Percentiles rank a stretch among this genome's conserved stretches.
phyloP scores from a whole-genome alignment of 2,797 vertebrate species.

The Sylvia borin region DNA sequence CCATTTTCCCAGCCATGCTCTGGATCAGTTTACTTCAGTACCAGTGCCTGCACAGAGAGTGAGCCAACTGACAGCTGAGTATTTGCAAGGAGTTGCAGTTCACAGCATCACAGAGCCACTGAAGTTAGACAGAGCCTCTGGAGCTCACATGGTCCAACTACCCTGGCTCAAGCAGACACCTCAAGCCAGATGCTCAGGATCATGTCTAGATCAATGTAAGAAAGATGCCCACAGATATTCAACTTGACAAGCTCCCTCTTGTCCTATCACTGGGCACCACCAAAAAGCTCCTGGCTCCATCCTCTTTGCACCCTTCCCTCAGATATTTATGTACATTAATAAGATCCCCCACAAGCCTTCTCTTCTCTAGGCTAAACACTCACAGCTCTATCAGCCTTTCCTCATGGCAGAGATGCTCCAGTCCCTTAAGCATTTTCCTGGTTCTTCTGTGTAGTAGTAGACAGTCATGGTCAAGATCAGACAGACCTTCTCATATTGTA shows the following conservation, averaged over 20 bases:
- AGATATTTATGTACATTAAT: background rate
- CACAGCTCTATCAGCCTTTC: background rate
- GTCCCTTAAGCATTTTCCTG: background rate
- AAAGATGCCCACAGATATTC: background rate
- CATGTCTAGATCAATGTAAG: fast-evolving
- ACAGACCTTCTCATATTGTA: background rate
- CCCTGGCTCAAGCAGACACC: background rate
- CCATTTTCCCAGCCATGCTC: background rate
- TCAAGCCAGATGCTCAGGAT: fast-evolving
- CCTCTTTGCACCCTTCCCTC: background rate
- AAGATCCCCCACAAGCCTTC: background rate
- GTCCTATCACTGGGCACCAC: background rate
- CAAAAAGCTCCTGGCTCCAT: background rate
- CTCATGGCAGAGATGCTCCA: background rate
- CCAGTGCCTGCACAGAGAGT: background rate
- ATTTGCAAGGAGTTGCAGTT: background rate
- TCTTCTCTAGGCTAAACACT: background rate
- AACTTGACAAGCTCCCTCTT: background rate
- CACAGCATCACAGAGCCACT: background rate
- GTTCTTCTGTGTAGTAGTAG: background rate
- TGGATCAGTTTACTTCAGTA: background rate
- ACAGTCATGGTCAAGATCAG: background rate
- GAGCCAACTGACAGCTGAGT: background rate
- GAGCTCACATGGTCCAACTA: background rate
- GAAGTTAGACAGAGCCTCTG: background rate